Evolutionary conservation across 2,888 invertebrate species (phyloP).

Genomic region (Nymphalis c-album): DNA sequence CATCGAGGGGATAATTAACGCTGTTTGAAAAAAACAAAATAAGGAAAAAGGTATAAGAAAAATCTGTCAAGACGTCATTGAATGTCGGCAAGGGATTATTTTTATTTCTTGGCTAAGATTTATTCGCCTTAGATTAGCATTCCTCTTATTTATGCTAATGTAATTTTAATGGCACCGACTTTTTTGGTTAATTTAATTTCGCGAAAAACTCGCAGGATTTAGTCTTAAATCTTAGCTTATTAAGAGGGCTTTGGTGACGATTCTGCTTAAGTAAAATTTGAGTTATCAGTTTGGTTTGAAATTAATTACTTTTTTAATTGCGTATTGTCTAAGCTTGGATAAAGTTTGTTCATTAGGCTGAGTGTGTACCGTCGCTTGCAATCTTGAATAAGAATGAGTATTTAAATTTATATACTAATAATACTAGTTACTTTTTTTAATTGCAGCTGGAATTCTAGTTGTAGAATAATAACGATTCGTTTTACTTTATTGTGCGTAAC

Average conservation of each 20-base stretch:
- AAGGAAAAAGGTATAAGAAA: constrained; percentile 40
- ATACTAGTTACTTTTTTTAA: constrained; percentile 40
- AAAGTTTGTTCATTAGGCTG: constrained; percentile 8
- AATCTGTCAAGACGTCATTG: constrained; percentile 67
- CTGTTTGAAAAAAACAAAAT: constrained; percentile 26
- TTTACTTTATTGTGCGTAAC: background rate
- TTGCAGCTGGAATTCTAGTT: background rate
- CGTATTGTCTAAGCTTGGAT: constrained; percentile 16
- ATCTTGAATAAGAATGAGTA: background rate
- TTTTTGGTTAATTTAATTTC: constrained; percentile 80
- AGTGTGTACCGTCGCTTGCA: background rate
- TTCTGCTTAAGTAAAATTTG: constrained; percentile 65
- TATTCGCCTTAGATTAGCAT: constrained; percentile 80
- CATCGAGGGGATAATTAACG: constrained; percentile 18
- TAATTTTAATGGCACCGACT: constrained; percentile 80
- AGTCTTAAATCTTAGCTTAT: constrained; percentile 73
- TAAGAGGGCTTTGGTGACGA: constrained; percentile 67
- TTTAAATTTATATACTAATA: background rate
- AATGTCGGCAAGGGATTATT: constrained; percentile 66
- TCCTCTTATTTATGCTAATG: constrained; percentile 81
- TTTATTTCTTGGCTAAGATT: constrained; percentile 76
- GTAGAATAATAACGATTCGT: background rate
- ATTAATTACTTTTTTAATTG: constrained; percentile 36
- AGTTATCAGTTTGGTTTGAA: constrained; percentile 60
- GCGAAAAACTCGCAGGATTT: constrained; percentile 72